Evolutionary conservation across 2,888 invertebrate genomes (phyloP).

Genomic region (Pheosia tremula): DNA sequence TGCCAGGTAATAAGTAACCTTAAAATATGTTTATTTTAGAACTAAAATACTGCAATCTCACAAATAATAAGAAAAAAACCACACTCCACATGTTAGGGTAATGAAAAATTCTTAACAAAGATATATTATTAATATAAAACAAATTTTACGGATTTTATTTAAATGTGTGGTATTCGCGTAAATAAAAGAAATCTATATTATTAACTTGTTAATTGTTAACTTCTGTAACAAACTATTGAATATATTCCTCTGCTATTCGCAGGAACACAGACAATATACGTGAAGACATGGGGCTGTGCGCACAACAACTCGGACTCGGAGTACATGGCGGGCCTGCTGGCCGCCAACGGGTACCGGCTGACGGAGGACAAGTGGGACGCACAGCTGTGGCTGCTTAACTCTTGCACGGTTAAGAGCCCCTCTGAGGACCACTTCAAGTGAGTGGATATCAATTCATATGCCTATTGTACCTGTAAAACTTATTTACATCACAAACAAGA

Average conservation of each 20-base stretch:
- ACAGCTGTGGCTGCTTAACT: conserved; percentile 97
- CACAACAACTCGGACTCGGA: conserved; percentile 99
- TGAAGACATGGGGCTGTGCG: conserved; percentile 99
- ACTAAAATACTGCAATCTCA: neutral
- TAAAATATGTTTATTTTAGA: conserved; percentile 37
- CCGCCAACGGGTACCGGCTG: conserved; percentile 93
- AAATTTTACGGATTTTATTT: no score
- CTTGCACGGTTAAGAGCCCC: conserved; percentile 99
- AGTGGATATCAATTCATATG: conserved; percentile 13
- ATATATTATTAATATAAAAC: no score
- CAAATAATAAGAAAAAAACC: no score
- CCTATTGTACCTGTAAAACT: no score
- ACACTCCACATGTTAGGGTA: no score
- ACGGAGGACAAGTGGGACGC: conserved; percentile 92
- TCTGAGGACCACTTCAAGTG: conserved; percentile 95
- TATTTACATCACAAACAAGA: no score
- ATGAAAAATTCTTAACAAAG: no score
- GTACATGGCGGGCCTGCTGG: conserved; percentile 98
- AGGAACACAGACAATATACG: conserved; percentile 92
- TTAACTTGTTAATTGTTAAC: no score
- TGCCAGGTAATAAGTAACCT: conserved; percentile 78
- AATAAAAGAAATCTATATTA: no score
- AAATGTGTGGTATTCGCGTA: no score
- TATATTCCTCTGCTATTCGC: conserved; percentile 58
- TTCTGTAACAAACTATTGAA: conserved; percentile 4